phyloP scores from a whole-genome alignment of 2,113 vertebrate genomes.

The Toxostoma redivivum region DNA sequence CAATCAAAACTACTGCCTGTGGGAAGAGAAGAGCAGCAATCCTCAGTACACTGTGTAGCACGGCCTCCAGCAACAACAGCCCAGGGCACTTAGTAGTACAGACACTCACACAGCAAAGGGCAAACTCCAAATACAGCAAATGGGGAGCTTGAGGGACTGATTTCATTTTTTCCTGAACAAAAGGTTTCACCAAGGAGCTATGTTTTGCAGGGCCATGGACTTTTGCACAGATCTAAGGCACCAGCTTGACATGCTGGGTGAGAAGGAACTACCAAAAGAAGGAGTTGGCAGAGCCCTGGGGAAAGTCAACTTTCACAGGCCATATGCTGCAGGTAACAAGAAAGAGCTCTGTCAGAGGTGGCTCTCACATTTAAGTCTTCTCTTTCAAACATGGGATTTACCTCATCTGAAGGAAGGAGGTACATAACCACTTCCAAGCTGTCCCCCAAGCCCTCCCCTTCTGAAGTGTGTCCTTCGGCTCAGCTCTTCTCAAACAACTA shows the following conservation, averaged over 20 bases:
- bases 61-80: neutral
- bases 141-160: neutral
- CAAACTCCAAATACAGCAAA: neutral
- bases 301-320: neutral
- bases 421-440: neutral
- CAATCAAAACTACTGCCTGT: conserved; percentile 9
- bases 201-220: neutral
- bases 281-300: neutral
- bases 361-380: neutral
- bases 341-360: neutral
- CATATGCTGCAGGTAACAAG: neutral
- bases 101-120: neutral
- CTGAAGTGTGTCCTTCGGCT: neutral
- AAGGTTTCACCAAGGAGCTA: neutral
- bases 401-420: neutral
- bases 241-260: neutral
- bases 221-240: neutral
- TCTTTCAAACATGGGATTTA: neutral
- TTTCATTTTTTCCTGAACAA: neutral
- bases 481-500: neutral
- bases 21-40: conserved; percentile 1
- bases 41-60: neutral
- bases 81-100: neutral
- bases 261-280: neutral
- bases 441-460: neutral